Evolutionary conservation across 2,113 vertebrate genomes (phyloP), one percentile per base, ranked within the genome.

Genomic region (Saccopteryx leptura): DNA sequence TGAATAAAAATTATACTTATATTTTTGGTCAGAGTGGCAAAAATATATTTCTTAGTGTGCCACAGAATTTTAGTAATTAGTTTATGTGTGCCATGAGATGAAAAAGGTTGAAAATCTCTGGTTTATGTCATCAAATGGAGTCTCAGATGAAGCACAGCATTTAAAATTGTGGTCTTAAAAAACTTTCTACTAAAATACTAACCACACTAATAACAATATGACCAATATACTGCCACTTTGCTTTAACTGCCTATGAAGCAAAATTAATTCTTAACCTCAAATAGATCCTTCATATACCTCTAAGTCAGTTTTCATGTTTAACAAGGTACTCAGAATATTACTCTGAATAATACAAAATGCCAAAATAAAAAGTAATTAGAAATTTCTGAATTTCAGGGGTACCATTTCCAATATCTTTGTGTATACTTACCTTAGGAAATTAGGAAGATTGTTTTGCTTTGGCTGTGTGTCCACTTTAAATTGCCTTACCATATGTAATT

Each of bases 71-170:
- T 56, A 78, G 50, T 76, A 31, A 76, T 54, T 26, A 48, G 39
- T 46, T 52, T 75, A 28, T 76, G 39, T 56, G 75, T 78, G 75
- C 75, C 28, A n/a, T 78, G 50, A 78, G 52, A 31, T 56, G 17
- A 31, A n/a, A 78, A 78, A 56, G 52, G 52, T 78, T 78, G 75
- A 56, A 78, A n/a, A 56, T 78, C n/a, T 28, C 75, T 88, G 66
- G 17, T 90, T 90, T 75, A 66, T 13, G 39, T 80, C 96, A n/a
- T 56, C 33, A 95, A 61, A 48, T 93, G 33, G 17, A 90, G 28
- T 94, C 60, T 88, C 88, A 92, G 17, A 88, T 97, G 19, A 93
- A 87, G 28, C 39, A 95, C 58, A 90, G 76, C 92, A 88, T 84
- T 71, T n/a, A 91, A 93, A 92, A 71, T 66, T 75, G 28, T 50